A percentile compares a stretch with the other conserved stretches of the same genome.
phyloP scores from a whole-genome alignment of 1,140 invertebrate genomes.

The Ylistrum balloti region DNA sequence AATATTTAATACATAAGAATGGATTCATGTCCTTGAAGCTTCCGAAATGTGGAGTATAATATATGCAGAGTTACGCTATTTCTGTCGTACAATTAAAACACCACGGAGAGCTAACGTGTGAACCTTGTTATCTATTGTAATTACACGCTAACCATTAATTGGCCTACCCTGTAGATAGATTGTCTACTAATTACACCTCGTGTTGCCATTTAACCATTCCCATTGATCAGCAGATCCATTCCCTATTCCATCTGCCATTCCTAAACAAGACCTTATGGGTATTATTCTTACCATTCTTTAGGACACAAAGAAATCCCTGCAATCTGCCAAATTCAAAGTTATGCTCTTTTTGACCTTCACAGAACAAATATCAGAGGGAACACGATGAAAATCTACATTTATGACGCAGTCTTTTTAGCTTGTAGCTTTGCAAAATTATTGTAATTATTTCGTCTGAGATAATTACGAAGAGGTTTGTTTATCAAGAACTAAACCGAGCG shows the following conservation, averaged over 20 bases:
- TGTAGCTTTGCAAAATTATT: neutral
- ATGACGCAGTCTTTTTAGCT: neutral
- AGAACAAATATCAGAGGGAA: neutral
- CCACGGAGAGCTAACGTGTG: neutral
- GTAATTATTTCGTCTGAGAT: neutral
- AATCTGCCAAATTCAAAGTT: neutral
- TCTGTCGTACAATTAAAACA: neutral
- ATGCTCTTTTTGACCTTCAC: conserved; percentile 1
- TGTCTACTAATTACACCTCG: neutral
- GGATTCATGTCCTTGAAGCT: too few species aligned
- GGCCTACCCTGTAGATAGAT: neutral
- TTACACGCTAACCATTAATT: neutral
- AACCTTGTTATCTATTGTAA: neutral
- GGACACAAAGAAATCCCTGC: neutral
- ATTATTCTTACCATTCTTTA: neutral
- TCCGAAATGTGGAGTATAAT: too few species aligned
- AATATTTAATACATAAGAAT: too few species aligned
- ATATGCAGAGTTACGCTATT: too few species aligned
- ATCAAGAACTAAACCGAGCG: neutral
- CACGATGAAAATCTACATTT: neutral
- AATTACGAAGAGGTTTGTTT: neutral
- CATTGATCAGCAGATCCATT: conserved; percentile 1
- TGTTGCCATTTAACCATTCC: conserved; percentile 1
- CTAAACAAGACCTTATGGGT: neutral
- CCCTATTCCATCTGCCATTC: neutral